phyloP scores from a whole-genome alignment of 2,888 invertebrate genomes.

The Brachyopa scutellaris region DNA sequence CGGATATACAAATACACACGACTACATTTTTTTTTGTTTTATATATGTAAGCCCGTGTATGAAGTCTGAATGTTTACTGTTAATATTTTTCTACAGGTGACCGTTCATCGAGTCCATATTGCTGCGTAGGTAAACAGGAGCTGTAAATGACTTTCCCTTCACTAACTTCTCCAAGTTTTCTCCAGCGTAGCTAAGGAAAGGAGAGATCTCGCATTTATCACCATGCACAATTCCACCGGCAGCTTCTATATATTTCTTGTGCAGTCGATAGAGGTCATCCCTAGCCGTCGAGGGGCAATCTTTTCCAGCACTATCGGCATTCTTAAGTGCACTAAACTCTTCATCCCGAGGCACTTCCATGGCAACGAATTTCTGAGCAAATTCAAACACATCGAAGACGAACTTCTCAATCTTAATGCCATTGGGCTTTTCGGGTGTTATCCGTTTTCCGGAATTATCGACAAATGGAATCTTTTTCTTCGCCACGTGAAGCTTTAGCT shows the following conservation, averaged over 20 bases:
- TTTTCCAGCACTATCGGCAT: constrained; percentile 92
- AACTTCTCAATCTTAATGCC: constrained; percentile 99
- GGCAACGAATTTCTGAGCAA: constrained; percentile 94
- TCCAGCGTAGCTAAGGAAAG: constrained; percentile 94
- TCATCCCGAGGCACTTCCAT: constrained; percentile 95
- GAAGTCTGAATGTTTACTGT: too few species aligned
- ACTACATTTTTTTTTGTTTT: too few species aligned
- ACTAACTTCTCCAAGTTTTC: constrained; percentile 90
- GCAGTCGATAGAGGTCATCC: constrained; percentile 89
- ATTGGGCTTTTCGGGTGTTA: constrained; percentile 92
- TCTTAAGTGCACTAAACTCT: constrained; percentile 99
- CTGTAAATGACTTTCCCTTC: constrained; percentile 86
- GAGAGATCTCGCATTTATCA: constrained; percentile 93
- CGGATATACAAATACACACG: too few species aligned
- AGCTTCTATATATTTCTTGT: constrained; percentile 89
- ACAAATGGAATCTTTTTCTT: constrained; percentile 97
- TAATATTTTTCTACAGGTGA: constrained; percentile 78
- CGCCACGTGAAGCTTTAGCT: constrained; percentile 95
- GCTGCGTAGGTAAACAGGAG: constrained; percentile 85
- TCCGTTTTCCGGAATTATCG: constrained; percentile 86
- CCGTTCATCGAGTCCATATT: constrained; percentile 80
- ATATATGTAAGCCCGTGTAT: too few species aligned
- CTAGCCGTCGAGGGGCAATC: constrained; percentile 95
- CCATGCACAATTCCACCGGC: constrained; percentile 90
- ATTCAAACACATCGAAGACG: constrained; percentile 98